Base-by-base conservation (phyloP, 2,797 vertebrate genomes). In the Bryconaethiops microstoma region DNA sequence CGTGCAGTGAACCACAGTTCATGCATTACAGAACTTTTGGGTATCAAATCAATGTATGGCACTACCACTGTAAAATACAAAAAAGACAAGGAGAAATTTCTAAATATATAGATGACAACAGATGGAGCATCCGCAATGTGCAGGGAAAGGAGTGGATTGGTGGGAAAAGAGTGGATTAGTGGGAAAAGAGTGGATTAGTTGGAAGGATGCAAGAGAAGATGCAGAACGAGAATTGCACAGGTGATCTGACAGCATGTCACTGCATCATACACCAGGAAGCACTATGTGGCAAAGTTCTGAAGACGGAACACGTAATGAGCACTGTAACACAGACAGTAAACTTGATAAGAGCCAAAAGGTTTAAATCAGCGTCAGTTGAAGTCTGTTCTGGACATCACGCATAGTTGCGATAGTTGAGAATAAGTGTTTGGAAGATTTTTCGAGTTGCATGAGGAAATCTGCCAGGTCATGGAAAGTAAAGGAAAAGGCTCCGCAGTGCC, bases 361-460 rank as follows among this genome's bases (percentile, higher is more conserved):
- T 78, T 60, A 60, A 77, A 77, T 78, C 60, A 78, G 69, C 7
- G 8, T 17, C 74, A 81, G 82, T 84, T 84, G 45, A 74, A 77
- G 52, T 14, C 14, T 14, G 19, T 23, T 40, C 5, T 59, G 19
- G 17, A 59, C n/a, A 84, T 40, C 74, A 75, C 83, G 62, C 63
- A 73, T 63, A 80, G 71, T 63, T 80, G 48, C 48, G 77, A 70
- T 83, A 76, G 76, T 64, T 45, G 75, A 5, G 40, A 59, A 10
- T 35, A 7, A 55, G 64, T 67, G 13, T 48, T 77, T 12, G 23
- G 52, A 39, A 0, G 4, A 21, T 59, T 21, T 77, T 62, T 29
- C 68, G 5, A 82, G 42, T 16, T 23, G 13, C 21, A n/a, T 10
- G n/a, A 69, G 3, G 13, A 72, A 25, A 55, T 72, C 3, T 50